These are phyloP conservation scores for Sinocyclocheilus anshuiensis DNA, from an alignment of 2,113 vertebrate genomes.

Conservation along the genomic window DNA sequence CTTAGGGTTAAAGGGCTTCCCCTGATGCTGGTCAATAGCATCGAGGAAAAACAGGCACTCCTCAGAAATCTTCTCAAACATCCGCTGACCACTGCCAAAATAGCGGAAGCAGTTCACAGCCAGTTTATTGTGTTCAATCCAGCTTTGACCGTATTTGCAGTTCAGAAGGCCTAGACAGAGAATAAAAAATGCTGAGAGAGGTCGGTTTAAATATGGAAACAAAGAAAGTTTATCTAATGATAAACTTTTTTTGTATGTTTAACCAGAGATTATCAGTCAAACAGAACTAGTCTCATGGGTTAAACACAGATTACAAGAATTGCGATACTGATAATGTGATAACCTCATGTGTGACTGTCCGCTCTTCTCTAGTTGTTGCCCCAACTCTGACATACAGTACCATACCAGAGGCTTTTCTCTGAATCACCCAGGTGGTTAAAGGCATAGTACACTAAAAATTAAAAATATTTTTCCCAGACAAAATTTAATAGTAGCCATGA, in stretches of 20 bases:
- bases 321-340: neutral
- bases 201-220: conserved; percentile 19
- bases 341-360: conserved; percentile 3
- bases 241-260: neutral
- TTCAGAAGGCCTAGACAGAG: conserved; percentile 88
- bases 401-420: neutral
- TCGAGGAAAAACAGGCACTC: conserved; percentile 91
- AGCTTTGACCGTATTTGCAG: conserved; percentile 90
- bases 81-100: conserved; percentile 89
- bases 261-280: neutral
- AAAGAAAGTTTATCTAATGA: conserved; percentile 6
- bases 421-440: neutral
- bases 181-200: conserved; percentile 11
- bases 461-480: too few species aligned
- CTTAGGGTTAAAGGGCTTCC: conserved; percentile 89
- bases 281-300: neutral
- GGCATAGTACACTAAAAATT: too few species aligned
- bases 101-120: conserved; percentile 91
- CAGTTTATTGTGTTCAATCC: conserved; percentile 92
- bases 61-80: conserved; percentile 91
- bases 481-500: too few species aligned
- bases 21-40: conserved; percentile 87
- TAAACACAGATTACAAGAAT: neutral
- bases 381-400: conserved; percentile 14
- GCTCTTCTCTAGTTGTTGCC: neutral